Base-by-base conservation (phyloP, 2,888 invertebrate species). In the Acanthosepion esculentum region DNA sequence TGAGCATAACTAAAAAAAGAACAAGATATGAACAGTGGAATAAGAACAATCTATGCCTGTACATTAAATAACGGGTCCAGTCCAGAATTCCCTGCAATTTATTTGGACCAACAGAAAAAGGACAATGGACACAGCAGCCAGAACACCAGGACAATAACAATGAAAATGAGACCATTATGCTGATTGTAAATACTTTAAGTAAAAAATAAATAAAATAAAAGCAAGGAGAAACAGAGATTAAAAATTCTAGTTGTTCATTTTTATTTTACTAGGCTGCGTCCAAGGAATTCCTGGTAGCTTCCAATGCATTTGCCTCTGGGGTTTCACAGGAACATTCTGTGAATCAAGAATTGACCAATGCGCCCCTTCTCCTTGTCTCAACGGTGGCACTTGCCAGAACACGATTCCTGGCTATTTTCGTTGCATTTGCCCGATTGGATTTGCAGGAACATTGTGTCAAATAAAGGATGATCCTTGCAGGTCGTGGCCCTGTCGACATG, bases 201-300 rank as follows among this genome's bases (percentile, higher is more conserved):
- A 41, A 41, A 41, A 41, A 41, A 41, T 0, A 41, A 41, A 41
- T 41, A 41, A 41, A 41, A 41, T 41, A 41, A 41, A 41, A 2
- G 41, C 41, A 41, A 41, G 41, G 41, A 41, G 41, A 1, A 41
- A 41, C 41, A 41, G 41, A 41, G 41, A 41, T 41, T 41, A 41
- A 41, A 41, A 41, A 41, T 41, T 41, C 59, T 59, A 20, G 5
- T 59, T 59, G 59, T n/a, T 15, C 78, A n/a, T 15, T 78, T n/a
- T 78, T n/a, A 78, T 78, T 78, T 78, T 50, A 20, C 12, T 20
- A 92, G 50, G 48, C n/a, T 92, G 92, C 20, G 26, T 92, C 48
- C 92, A 48, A 92, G 92, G 92, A 48, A 92, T 92, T 29, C 92
- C 98, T 29, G 99, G 99, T 33, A 98, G 98, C 96, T 92, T 50